phyloP scores from a whole-genome alignment of 2,113 vertebrate species.

The Neomonachus schauinslandi region DNA sequence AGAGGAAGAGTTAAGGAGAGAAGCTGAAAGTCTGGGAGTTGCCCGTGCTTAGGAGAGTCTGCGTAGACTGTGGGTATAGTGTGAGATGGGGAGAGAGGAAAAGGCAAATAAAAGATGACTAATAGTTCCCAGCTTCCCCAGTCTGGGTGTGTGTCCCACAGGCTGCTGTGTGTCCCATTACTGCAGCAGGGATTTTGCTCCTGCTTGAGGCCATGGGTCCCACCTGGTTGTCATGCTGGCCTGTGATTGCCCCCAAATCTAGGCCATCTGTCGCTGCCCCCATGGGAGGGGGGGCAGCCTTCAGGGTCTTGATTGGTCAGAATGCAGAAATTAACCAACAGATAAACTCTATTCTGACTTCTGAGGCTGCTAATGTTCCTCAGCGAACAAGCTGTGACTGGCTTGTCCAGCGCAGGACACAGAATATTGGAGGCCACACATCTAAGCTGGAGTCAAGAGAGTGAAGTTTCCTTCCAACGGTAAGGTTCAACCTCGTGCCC shows the following conservation, averaged over 20 bases:
- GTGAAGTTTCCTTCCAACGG: background rate
- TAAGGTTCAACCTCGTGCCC: background rate
- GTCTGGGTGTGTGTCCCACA: background rate
- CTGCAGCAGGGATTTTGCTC: background rate
- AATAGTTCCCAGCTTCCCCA: background rate
- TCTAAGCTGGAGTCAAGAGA: background rate
- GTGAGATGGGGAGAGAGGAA: background rate
- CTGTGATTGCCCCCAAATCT: background rate
- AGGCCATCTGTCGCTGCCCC: background rate
- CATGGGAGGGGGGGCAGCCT: background rate
- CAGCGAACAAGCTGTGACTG: background rate
- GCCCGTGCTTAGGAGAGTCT: background rate
- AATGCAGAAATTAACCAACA: background rate
- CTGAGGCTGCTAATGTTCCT: background rate
- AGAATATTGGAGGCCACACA: background rate
- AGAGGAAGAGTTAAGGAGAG: background rate
- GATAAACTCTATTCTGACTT: background rate
- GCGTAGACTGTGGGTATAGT: background rate
- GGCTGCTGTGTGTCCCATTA: background rate
- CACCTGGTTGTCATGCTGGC: background rate
- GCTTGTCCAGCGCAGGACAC: background rate
- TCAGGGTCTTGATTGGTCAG: conserved; percentile 13
- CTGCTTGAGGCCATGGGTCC: background rate
- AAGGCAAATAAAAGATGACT: background rate
- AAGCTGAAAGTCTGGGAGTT: background rate